Base-by-base conservation (phyloP, 1,140 invertebrate species). In the Drosophila ananassae region DNA sequence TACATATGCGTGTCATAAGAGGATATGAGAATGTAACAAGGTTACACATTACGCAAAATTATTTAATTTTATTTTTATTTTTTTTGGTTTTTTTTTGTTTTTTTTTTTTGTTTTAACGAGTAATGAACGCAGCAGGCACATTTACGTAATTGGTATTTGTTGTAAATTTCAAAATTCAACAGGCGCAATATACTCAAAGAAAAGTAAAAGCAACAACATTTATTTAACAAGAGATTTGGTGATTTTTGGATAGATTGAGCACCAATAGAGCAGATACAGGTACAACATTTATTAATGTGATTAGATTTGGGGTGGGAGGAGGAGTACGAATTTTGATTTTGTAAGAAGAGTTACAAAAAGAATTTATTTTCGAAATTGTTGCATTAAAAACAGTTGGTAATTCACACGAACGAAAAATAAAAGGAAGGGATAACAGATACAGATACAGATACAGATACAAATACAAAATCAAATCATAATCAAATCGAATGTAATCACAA, bases 101-200 rank as follows among this genome's bases (percentile, higher is more conserved):
- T 44, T 13, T 44, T 44, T 37, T 37, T 12, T 1, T 9, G 10
- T 87, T 85, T 74, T 89, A 89, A 89, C 79, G 77, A 83, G 76
- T 89, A 89, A 89, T 83, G 61, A 87, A 87, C 83, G 84, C 73
- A 83, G 83, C 84, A 89, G 79, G 83, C 84, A 89, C 76, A 89
- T 89, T 83, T 79, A 89, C 50, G 67, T 79, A 79, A 68, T 79
- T 63, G 37, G 7, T 46, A 21, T 13, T 80, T 77, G 79, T 64
- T 57, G 52, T 79, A 73, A 63, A 64, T 54, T 46, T 67, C 21
- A 79, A 52, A 64, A 77, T 89, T 77, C 50, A 90, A 90, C 82
- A 84, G 85, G 84, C 83, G 83, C 83, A 89, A 89, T 79, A 87
- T 64, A 89, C 85, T 82, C 53, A 80, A 68, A 80, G 60, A 44